These are phyloP conservation scores for Agonopterix heracliana DNA, from an alignment of 2,888 invertebrate genomes.

Conservation along the genomic window DNA sequence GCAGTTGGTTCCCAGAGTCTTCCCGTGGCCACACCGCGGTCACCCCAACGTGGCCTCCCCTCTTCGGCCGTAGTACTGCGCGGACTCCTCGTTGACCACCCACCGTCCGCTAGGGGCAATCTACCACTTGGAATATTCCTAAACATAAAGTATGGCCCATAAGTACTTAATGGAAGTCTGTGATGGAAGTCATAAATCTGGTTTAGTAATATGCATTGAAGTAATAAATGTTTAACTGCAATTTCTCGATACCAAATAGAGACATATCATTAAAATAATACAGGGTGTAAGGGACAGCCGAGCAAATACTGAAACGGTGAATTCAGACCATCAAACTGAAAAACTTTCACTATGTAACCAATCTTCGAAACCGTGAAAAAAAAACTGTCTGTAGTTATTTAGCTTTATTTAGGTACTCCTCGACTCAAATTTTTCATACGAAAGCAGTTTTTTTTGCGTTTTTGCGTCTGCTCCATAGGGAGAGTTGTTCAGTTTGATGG, in stretches of 20 bases:
- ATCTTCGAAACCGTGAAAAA: too few species aligned
- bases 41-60: slow-evolving; percentile 85
- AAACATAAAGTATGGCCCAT: neutral
- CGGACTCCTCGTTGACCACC: slow-evolving; percentile 58
- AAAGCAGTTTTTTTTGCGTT: too few species aligned
- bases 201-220: neutral
- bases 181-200: neutral
- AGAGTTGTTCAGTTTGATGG: too few species aligned
- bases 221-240: neutral
- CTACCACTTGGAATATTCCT: neutral
- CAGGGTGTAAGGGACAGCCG: too few species aligned
- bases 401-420: too few species aligned
- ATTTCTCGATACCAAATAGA: neutral
- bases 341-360: too few species aligned
- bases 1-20: slow-evolving; percentile 80
- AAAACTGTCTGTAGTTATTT: too few species aligned
- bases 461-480: too few species aligned
- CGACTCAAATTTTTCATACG: too few species aligned
- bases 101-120: slow-evolving; percentile 9
- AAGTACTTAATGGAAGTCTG: neutral
- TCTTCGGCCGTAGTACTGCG: slow-evolving; percentile 60
- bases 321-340: too few species aligned
- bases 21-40: slow-evolving; percentile 80
- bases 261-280: too few species aligned
- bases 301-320: too few species aligned